Evolutionary conservation across 92 coral and sea anemone genomes (phyloP).

Genomic region (Epizoanthus rinbou): DNA sequence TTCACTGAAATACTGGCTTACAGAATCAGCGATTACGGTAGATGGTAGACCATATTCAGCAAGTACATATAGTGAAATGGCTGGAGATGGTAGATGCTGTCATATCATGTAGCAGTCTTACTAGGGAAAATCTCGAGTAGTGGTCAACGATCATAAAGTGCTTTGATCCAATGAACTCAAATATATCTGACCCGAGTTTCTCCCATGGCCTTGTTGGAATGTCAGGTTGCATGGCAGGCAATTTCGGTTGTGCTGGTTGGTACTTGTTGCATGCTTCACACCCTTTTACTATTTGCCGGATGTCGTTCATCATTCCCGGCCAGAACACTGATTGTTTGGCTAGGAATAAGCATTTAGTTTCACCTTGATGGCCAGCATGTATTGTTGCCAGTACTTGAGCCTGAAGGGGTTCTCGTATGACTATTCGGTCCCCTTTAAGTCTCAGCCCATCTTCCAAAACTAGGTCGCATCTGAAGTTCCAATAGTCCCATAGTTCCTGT

Average conservation of each 20-base stretch:
- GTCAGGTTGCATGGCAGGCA: constrained; percentile 66
- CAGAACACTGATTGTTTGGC: too few species aligned
- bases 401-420: background rate
- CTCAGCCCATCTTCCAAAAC: constrained; percentile 57
- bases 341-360: too few species aligned
- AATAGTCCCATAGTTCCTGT: constrained; percentile 53
- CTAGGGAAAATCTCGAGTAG: constrained; percentile 63
- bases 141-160: constrained; percentile 42
- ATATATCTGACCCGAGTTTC: constrained; percentile 21
- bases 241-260: constrained; percentile 30
- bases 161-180: background rate
- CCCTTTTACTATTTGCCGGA: constrained; percentile 32
- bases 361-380: background rate
- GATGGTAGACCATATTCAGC: too few species aligned
- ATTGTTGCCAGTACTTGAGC: background rate
- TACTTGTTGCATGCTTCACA: constrained; percentile 42
- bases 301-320: constrained; percentile 38
- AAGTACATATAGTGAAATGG: too few species aligned
- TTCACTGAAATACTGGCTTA: too few species aligned
- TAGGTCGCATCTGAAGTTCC: constrained; percentile 65
- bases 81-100: constrained; percentile 54
- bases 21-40: too few species aligned
- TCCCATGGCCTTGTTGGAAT: constrained; percentile 59
- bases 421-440: constrained; percentile 33
- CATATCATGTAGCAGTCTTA: constrained; percentile 51